Evolutionary conservation across 2,888 invertebrate species (phyloP), one percentile per base, ranked within the genome.

Genomic region (Esperia sulphurella): DNA sequence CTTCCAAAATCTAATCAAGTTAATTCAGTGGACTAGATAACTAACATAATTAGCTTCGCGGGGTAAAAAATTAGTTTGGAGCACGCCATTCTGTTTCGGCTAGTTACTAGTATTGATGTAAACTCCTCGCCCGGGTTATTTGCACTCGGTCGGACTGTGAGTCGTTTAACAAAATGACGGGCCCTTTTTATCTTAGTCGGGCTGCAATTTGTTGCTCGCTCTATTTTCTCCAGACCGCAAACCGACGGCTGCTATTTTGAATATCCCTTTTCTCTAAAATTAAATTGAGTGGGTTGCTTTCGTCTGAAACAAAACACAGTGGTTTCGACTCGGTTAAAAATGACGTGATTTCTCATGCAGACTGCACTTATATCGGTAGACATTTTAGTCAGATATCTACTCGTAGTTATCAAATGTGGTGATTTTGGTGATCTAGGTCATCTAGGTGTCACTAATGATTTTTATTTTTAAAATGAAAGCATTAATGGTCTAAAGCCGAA

Each of bases 131-230:
- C 65, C 61, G 58, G 62, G 73, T 75, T 79, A 79, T 80, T 83
- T 79, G 75, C 69, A 67, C 66, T 63, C 70, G 69, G 64, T 62
- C 59, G 65, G 70, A 72, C 81, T 76, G 73, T 61, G 65, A 78
- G 81, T 83, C 83, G 79, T 86, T 86, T 83, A 85, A 79, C 85
- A 85, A 83, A 85, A 84, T 81, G 86, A 85, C 85, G 83, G 77
- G 77, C 68, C 80, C 84, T 84, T 86, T 86, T 86, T 85, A 86
- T 87, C 86, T 84, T 76, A 81, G 83, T 85, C 85, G 75, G 67
- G 69, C 62, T 75, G 75, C 83, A 79, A 85, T 86, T 85, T 85
- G 86, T 86, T 78, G 75, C 72, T 71, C 74, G 68, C 77, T 83
- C 81, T 79, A 83, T 84, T 85, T 83, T 76, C 81, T 69, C 75